Evolutionary conservation across 2,888 invertebrate species (phyloP), one percentile per base, ranked within the genome.

Genomic region (Aquatica leii): DNA sequence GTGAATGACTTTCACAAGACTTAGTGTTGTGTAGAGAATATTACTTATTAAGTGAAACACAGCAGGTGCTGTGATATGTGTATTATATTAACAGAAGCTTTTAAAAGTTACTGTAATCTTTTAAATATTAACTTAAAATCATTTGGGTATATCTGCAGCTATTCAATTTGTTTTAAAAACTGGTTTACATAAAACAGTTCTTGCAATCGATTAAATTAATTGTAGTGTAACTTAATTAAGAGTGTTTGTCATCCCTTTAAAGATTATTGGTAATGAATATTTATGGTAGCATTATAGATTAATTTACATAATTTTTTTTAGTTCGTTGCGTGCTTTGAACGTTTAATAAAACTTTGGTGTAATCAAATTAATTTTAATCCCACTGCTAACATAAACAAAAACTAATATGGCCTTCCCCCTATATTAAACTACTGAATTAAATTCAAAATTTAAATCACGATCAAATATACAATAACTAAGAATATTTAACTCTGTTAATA

Each of bases 211-310:
- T 71, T 71, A 69, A 74, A 73, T 75, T 74, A 73, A 72, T 73
- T 75, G 74, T 70, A 73, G 71, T 73, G 72, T 57, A 69, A 67
- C 69, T 73, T 75, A 77, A 77, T 77, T 77, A 77, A 75, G 68
- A 68, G 73, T 59, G 66, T 69, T 76, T 77, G 76, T 76, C 75
- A 72, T 70, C 72, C 73, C 73, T 70, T 71, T 71, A 69, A 68
- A 70, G 71, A 73, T 73, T 75, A 73, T 72, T 69, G 66, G 67
- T 66, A 71, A 75, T 76, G 76, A 75, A 76, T 76, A 76, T 75
- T 75, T 74, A 76, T 74, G 59, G 53, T 14, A 41, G 50, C 37
- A 57, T 65, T 72, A 64, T 59, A 59, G 50, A 34, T 17, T 43
- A 35, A 59, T 65, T 65, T 56, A 24, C 59, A 60, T 57, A 65